Evolutionary conservation across 2,888 invertebrate species (phyloP).

Genomic region (Alcis repandata): DNA sequence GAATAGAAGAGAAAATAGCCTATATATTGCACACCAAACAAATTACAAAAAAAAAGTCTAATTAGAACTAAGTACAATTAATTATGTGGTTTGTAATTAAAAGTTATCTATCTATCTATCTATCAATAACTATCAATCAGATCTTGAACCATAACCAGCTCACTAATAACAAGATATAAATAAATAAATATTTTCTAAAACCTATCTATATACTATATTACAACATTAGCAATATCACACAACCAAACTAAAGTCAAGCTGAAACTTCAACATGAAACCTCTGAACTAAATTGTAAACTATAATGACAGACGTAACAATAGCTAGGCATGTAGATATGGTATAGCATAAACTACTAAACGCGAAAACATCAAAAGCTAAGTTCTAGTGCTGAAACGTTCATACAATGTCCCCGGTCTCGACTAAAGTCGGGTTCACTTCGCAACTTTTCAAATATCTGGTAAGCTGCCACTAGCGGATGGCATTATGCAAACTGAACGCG

Average conservation of each 20-base stretch:
- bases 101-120: background rate
- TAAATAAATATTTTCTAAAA: too few species aligned
- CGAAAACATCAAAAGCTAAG: slow-evolving; percentile 37
- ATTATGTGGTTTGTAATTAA: too few species aligned
- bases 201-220: background rate
- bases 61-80: too few species aligned
- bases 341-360: slow-evolving; percentile 21
- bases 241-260: background rate
- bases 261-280: background rate
- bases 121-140: background rate
- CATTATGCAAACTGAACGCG: slow-evolving; percentile 75
- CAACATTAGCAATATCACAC: background rate
- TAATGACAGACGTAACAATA: slow-evolving; percentile 4
- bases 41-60: too few species aligned
- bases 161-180: background rate
- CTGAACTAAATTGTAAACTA: slow-evolving; percentile 6
- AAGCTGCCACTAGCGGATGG: slow-evolving; percentile 51
- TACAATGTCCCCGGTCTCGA: slow-evolving; percentile 35
- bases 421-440: slow-evolving; percentile 59
- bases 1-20: too few species aligned
- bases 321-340: background rate
- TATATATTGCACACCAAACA: too few species aligned
- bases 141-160: background rate
- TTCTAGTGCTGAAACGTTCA: slow-evolving; percentile 41
- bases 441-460: slow-evolving; percentile 80